Percentiles rank a stretch among this genome's conserved stretches.
Conservation (phyloP, 2,888 invertebrate genomes). For the Melinaea marsaeus region DNA sequence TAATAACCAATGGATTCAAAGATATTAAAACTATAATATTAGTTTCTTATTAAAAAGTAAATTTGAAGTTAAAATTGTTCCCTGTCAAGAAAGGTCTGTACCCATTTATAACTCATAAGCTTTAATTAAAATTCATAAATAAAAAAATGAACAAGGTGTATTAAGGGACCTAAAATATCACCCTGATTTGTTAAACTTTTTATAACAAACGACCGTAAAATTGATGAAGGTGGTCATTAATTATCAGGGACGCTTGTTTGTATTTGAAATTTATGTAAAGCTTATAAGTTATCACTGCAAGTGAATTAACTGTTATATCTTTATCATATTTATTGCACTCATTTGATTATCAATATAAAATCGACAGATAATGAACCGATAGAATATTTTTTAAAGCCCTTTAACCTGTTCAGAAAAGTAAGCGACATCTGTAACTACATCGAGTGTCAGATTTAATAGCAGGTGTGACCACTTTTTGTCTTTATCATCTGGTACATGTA, state of each 20-base stretch:
- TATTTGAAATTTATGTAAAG: slow-evolving; percentile 44
- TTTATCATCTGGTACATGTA: slow-evolving; percentile 58
- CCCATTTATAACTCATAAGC: slow-evolving; percentile 21
- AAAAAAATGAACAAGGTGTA: slow-evolving; percentile 44
- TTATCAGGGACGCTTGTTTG: slow-evolving; percentile 68
- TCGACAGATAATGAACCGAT: background rate
- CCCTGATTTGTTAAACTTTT: slow-evolving; percentile 56
- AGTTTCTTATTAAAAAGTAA: background rate
- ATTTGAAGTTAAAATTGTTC: background rate
- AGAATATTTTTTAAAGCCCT: background rate
- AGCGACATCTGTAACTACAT: slow-evolving; percentile 33
- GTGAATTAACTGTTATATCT: too few relatives aligned
- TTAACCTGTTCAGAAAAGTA: slow-evolving; percentile 33
- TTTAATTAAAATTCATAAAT: slow-evolving; percentile 26
- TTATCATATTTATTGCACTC: too few relatives aligned
- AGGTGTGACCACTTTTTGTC: slow-evolving; percentile 56
- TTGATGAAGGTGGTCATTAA: slow-evolving; percentile 71
- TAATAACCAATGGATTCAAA: background rate
- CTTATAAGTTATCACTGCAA: background rate
- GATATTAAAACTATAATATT: background rate
- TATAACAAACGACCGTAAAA: slow-evolving; percentile 65
- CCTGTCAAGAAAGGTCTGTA: slow-evolving; percentile 6
- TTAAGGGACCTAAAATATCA: slow-evolving; percentile 37
- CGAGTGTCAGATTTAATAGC: slow-evolving; percentile 50
- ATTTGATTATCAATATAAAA: background rate